These are phyloP conservation scores for Asbolus verrucosus DNA, from an alignment of 1,140 invertebrate genomes.

Conservation along the genomic window DNA sequence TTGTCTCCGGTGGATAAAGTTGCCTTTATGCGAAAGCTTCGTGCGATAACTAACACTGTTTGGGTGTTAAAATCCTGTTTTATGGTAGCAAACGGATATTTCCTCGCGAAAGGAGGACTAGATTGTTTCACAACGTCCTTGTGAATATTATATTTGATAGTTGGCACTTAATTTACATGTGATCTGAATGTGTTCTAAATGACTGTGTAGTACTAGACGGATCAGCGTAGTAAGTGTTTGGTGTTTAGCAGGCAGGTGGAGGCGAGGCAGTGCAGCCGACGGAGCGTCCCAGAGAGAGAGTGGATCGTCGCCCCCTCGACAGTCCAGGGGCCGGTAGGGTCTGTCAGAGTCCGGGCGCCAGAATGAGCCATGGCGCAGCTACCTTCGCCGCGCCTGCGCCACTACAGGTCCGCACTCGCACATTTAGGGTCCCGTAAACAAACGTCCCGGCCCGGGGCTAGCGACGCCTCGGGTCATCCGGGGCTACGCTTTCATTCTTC, in stretches of 20 bases:
- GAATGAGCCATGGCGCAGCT: constrained; percentile 74
- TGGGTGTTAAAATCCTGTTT: too few species aligned
- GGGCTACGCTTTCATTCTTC: constrained; percentile 34
- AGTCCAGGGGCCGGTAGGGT: constrained; percentile 49
- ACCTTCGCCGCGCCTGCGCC: constrained; percentile 74
- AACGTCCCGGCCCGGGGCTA: constrained; percentile 39
- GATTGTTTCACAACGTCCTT: too few species aligned
- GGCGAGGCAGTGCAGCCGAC: constrained; percentile 47
- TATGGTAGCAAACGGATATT: too few species aligned
- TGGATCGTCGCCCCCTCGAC: constrained; percentile 43
- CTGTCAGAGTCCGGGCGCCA: constrained; percentile 57
- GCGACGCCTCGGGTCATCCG: constrained; percentile 45
- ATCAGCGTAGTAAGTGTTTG: constrained; percentile 56
- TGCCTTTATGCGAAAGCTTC: background rate
- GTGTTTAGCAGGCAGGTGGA: constrained; percentile 59
- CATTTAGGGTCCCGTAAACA: constrained; percentile 36
- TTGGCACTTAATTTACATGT: background rate
- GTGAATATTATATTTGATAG: background rate
- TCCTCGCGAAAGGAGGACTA: too few species aligned
- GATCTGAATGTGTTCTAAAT: constrained; percentile 18
- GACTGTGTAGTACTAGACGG: constrained; percentile 21
- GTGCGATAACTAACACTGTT: too few species aligned
- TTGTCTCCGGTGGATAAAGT: background rate
- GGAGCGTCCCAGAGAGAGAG: constrained; percentile 31
- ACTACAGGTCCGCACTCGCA: constrained; percentile 71